Base-by-base conservation (phyloP, 1,140 invertebrate species). In the Phthorimaea operculella region DNA sequence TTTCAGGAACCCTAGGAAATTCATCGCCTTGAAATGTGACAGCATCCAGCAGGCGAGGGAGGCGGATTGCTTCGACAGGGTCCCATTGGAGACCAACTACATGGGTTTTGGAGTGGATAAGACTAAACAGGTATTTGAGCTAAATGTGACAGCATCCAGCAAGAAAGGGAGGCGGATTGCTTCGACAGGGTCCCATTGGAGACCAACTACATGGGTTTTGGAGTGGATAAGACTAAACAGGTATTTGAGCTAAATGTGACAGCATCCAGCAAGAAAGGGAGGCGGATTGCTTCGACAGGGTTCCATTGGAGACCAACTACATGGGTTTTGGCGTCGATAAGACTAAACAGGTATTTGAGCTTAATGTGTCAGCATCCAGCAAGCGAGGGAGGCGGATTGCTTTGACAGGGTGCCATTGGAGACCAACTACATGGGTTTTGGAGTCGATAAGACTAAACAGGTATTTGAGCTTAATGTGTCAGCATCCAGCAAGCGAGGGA, bases 1-100 rank as follows among this genome's bases (percentile, higher is more conserved):
- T 28, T 28, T 6, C 21, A 28, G 21, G 33, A 69, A 83, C 51
- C 79, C 77, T 0, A 62, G 51, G 3, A 72, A 76, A 33, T 85
- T 85, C 53, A 55, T 83, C 6, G 82, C 51, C 1, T 64, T 85
- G 0, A 76, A 76, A 54, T 85, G 82, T 36, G 64, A 72, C 15
- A 68, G 51, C 45, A 70, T 85, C 1, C 79, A 83, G 53, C 67
- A 82, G 50, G 82, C 79, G 0, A 74, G 82, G 54, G 79, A 83
- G 33, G 60, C 62, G 0, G 36, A 60, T 0, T 85, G 82, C 21
- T 83, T 75, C 36, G 51, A 66, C 8, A 71, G 61, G 51, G 11
- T 45, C 3, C 72, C 74, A 28, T 45, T 70, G 21, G 64, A 70
- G 3, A 72, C 66, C 0, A 80, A 80, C 47, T 16, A 73, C 0